phyloP scores from a whole-genome alignment of 2,113 vertebrate species.

The Spermophilus dauricus region DNA sequence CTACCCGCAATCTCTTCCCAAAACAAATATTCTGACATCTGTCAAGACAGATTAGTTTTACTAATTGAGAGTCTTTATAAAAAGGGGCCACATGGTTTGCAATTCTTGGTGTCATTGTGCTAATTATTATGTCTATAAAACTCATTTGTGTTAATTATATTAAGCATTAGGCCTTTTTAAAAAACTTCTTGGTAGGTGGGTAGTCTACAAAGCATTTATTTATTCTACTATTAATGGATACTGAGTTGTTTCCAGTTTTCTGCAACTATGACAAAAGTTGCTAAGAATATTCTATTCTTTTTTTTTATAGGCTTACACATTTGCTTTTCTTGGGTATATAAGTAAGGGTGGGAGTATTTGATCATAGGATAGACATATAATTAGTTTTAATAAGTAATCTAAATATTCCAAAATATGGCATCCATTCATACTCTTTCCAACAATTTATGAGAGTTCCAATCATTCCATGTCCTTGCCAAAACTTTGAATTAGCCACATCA shows the following conservation, averaged over 20 bases:
- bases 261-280: not conserved
- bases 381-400: not conserved
- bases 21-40: not conserved
- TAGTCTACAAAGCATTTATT: not conserved
- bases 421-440: not conserved
- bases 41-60: not conserved
- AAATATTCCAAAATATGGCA: not conserved
- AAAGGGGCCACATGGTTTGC: not conserved
- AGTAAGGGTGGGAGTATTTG: conserved; percentile 12
- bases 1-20: not conserved
- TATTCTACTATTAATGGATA: not conserved
- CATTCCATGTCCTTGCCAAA: not conserved
- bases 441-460: not conserved
- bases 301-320: not conserved
- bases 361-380: not conserved
- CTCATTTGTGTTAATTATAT: not conserved
- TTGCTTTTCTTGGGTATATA: not conserved
- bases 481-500: not conserved
- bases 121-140: not conserved
- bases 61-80: not conserved
- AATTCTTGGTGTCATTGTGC: not conserved
- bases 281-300: not conserved
- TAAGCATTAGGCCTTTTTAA: not conserved
- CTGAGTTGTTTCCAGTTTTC: not conserved
- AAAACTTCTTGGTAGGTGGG: not conserved